Evolutionary conservation across 23 tunicate species (phyloP).

Genomic region (Pegea sp.): DNA sequence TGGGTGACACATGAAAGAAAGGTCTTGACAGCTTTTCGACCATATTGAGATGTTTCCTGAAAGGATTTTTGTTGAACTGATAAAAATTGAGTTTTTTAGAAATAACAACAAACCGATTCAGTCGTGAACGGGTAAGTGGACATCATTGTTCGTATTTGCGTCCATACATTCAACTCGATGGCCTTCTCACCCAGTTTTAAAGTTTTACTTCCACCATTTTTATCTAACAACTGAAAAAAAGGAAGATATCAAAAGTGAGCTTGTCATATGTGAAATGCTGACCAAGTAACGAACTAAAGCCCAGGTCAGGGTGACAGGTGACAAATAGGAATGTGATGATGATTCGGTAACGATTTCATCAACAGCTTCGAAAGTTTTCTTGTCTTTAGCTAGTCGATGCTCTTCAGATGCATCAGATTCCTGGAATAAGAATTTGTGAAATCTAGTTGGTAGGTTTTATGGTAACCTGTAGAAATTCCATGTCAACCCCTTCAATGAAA

Average conservation of each 20-base stretch:
- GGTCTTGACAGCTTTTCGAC: constrained; percentile 19
- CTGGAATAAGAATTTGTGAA: constrained; percentile 5
- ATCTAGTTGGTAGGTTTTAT: background rate
- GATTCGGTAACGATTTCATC: constrained; percentile 12
- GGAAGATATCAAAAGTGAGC: too few species aligned
- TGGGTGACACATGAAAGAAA: constrained; percentile 49
- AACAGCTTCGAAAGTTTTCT: constrained; percentile 19
- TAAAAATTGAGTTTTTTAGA: background rate
- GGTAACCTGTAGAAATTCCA: constrained; percentile 72
- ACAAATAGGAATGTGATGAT: constrained; percentile 10
- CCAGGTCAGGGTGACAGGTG: constrained; percentile 53
- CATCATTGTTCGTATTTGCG: constrained; percentile 14
- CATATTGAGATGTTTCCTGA: constrained; percentile 15
- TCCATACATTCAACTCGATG: constrained; percentile 49
- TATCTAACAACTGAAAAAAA: constrained; percentile 27
- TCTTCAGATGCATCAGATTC: constrained; percentile 38
- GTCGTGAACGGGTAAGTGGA: constrained; percentile 33
- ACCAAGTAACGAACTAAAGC: constrained; percentile 69
- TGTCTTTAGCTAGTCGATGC: constrained; percentile 24
- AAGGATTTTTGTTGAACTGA: background rate
- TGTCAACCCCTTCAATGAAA: constrained; percentile 66
- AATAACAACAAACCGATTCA: constrained; percentile 24
- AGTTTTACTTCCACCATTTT: constrained; percentile 32
- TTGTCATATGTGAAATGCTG: too few species aligned
- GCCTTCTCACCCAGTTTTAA: constrained; percentile 59